A percentile compares a stretch with the other conserved stretches of the same genome.
These are phyloP conservation scores for Limnephilus lunatus DNA, from an alignment of 2,888 invertebrate genomes.

Conservation along the genomic window DNA sequence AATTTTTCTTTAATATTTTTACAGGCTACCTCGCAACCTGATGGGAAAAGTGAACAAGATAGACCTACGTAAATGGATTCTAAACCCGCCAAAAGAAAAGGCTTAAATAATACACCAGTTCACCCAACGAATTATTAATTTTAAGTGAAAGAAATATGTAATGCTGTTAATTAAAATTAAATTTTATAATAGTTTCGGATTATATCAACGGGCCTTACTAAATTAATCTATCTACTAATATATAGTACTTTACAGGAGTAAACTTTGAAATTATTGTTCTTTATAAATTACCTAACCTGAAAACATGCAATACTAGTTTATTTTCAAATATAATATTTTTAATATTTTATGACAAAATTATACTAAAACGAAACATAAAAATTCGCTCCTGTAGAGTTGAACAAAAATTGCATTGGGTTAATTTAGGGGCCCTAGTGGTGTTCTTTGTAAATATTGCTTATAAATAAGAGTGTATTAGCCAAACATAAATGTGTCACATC, in stretches of 20 bases:
- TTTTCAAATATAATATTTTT: neutral
- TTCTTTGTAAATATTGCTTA: neutral
- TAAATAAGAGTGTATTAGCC: neutral
- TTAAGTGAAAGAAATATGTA: neutral
- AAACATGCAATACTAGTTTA: neutral
- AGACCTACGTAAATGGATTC: slow-evolving; percentile 67
- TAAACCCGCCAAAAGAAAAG: slow-evolving; percentile 22
- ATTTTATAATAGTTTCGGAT: neutral
- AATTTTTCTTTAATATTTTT: slow-evolving; percentile 23
- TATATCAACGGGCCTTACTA: neutral
- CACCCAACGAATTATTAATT: slow-evolving; percentile 16
- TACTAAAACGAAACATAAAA: neutral
- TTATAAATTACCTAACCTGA: neutral
- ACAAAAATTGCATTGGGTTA: neutral
- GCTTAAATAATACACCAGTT: neutral
- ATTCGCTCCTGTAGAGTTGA: neutral
- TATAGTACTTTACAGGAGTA: neutral
- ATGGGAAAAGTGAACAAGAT: slow-evolving; percentile 94
- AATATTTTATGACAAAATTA: neutral
- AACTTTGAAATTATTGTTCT: neutral
- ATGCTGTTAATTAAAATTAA: neutral
- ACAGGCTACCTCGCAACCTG: slow-evolving; percentile 84
- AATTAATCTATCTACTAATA: neutral
- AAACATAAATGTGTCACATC: neutral
- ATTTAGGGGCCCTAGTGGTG: neutral